Evolutionary conservation across 2,113 vertebrate species (phyloP).

Genomic region (Athene noctua): DNA sequence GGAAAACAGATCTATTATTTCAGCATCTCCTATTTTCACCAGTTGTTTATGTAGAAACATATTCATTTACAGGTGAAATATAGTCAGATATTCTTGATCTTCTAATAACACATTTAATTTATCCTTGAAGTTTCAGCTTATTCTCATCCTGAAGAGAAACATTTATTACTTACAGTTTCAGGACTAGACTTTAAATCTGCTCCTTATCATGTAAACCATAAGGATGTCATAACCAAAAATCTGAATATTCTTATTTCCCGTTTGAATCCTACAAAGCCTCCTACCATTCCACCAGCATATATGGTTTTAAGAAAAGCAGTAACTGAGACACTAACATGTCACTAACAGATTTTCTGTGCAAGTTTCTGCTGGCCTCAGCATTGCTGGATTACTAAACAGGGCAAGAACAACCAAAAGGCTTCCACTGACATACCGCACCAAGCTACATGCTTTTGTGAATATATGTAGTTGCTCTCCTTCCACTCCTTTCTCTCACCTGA

Average conservation of each 20-base stretch:
- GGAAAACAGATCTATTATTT: not conserved
- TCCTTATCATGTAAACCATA: not conserved
- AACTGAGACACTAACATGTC: not conserved
- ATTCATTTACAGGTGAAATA: not conserved
- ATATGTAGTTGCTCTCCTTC: not conserved
- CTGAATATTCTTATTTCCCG: not conserved
- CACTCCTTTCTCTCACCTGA: not conserved
- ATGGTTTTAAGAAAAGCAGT: not conserved
- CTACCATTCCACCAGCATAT: not conserved
- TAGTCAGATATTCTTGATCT: not conserved
- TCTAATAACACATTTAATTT: not conserved
- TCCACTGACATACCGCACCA: not conserved
- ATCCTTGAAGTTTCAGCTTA: not conserved
- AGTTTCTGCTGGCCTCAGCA: not conserved
- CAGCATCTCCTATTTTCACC: not conserved
- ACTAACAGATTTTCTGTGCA: not conserved
- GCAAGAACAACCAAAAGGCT: not conserved
- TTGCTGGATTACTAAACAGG: not conserved
- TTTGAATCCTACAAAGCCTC: not conserved
- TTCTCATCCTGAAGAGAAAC: not conserved
- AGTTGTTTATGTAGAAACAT: not conserved
- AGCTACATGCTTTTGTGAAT: not conserved
- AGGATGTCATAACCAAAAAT: not conserved
- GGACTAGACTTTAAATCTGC: not conserved
- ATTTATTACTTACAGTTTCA: not conserved